Percentiles rank a stretch among this genome's conserved stretches.
These are phyloP conservation scores for Oegoconia quadripuncta DNA, from an alignment of 2,888 invertebrate species.

Conservation along the genomic window DNA sequence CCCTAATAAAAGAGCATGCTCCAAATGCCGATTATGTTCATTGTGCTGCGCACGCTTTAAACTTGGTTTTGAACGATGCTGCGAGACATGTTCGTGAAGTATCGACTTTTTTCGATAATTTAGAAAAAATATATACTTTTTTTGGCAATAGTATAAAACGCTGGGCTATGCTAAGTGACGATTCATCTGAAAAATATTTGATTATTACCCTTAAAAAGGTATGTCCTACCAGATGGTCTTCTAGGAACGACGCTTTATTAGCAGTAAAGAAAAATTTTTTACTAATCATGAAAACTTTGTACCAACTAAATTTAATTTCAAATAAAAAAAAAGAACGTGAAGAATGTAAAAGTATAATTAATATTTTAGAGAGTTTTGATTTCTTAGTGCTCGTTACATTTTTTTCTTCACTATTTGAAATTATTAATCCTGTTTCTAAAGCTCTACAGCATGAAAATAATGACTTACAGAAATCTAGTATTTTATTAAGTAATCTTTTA, in stretches of 20 bases:
- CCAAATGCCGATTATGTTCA: slow-evolving; percentile 22
- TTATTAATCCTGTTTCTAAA: slow-evolving; percentile 32
- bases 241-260: slow-evolving; percentile 22
- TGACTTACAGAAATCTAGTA: slow-evolving; percentile 25
- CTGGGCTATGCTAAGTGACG: slow-evolving; percentile 22
- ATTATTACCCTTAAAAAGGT: slow-evolving; percentile 25
- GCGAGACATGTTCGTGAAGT: slow-evolving; percentile 21
- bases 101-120: slow-evolving; percentile 21
- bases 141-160: slow-evolving; percentile 22
- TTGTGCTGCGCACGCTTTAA: slow-evolving; percentile 19
- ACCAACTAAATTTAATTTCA: slow-evolving; percentile 22
- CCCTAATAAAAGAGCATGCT: slow-evolving; percentile 25
- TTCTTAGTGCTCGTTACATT: slow-evolving; percentile 27
- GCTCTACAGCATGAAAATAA: slow-evolving; percentile 28
- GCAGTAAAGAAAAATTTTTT: slow-evolving; percentile 16
- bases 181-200: slow-evolving; percentile 20
- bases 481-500: slow-evolving; percentile 24
- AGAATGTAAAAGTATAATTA: slow-evolving; percentile 21
- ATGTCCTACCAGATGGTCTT: slow-evolving; percentile 24
- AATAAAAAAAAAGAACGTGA: slow-evolving; percentile 22
- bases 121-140: slow-evolving; percentile 21
- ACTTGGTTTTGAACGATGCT: slow-evolving; percentile 21
- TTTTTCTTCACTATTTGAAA: slow-evolving; percentile 34
- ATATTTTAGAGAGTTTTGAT: slow-evolving; percentile 20
- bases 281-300: slow-evolving; percentile 17